Evolutionary conservation across 2,113 vertebrate species (phyloP).

Genomic region (Cercopithecus mona): DNA sequence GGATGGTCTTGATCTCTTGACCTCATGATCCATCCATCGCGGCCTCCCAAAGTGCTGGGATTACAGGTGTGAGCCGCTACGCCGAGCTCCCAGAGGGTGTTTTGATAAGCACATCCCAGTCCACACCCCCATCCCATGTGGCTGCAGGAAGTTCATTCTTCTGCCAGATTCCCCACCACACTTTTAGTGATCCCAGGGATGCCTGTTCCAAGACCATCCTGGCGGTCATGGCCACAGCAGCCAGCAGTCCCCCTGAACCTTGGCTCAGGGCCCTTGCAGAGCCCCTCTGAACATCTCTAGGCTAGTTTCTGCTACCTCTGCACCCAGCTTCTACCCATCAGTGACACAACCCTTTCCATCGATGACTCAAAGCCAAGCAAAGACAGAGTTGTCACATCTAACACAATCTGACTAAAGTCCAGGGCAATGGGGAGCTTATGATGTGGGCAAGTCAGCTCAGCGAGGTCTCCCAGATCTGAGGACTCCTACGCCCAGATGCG

Average conservation of each 20-base stretch:
- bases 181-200: not conserved
- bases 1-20: too few relatives aligned
- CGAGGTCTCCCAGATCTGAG: too few relatives aligned
- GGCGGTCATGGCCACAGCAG: accelerated
- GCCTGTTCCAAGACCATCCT: not conserved
- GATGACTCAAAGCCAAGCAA: not conserved
- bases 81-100: too few relatives aligned
- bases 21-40: too few relatives aligned
- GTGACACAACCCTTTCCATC: too few relatives aligned
- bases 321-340: not conserved
- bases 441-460: accelerated
- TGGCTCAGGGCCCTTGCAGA: not conserved
- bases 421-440: not conserved
- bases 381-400: accelerated
- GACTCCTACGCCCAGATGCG: too few relatives aligned
- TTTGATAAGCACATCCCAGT: not conserved
- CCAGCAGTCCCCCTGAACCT: not conserved
- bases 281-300: too few relatives aligned
- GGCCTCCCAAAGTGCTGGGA: too few relatives aligned
- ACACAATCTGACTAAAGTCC: accelerated
- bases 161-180: not conserved
- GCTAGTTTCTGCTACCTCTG: not conserved
- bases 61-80: too few relatives aligned
- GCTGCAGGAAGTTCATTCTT: not conserved
- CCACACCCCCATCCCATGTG: not conserved